Conservation (phyloP, 1,140 invertebrate genomes). For the Matsumurasca onukii region DNA sequence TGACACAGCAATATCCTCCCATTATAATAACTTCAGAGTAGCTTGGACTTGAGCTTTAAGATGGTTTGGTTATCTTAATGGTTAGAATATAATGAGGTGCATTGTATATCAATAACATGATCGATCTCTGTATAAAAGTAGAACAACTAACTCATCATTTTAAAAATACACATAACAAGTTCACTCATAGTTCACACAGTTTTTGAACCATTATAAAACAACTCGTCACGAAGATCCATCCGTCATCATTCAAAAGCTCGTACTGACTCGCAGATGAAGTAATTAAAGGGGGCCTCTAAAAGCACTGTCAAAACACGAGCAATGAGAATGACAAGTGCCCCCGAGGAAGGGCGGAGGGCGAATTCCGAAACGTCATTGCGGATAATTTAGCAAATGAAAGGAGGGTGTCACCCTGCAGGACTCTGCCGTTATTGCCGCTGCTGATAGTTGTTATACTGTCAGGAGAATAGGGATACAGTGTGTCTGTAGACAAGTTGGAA, state of each 20-base stretch:
- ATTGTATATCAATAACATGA: neutral
- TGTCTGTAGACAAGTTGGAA: too few species aligned
- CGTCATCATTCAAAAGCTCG: neutral
- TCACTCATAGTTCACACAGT: neutral
- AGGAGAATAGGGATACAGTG: too few species aligned
- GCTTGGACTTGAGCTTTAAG: neutral
- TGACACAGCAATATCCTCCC: neutral
- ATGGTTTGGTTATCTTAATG: neutral
- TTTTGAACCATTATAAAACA: neutral
- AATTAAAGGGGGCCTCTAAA: constrained; percentile 24
- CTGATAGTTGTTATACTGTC: too few species aligned
- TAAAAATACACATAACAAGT: neutral
- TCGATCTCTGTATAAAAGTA: neutral
- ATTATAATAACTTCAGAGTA: neutral
- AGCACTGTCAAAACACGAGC: constrained; percentile 20
- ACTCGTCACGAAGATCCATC: neutral
- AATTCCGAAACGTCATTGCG: constrained; percentile 25
- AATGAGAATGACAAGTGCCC: constrained; percentile 22
- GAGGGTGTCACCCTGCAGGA: neutral
- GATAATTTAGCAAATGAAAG: constrained; percentile 27
- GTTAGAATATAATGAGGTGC: neutral
- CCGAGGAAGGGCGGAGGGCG: neutral
- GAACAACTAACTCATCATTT: neutral
- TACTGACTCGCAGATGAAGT: neutral
- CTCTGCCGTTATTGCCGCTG: neutral